A percentile compares a stretch with the other conserved stretches of the same genome.
Conservation (phyloP, 2,113 vertebrate genomes). For the Neogale vison region DNA sequence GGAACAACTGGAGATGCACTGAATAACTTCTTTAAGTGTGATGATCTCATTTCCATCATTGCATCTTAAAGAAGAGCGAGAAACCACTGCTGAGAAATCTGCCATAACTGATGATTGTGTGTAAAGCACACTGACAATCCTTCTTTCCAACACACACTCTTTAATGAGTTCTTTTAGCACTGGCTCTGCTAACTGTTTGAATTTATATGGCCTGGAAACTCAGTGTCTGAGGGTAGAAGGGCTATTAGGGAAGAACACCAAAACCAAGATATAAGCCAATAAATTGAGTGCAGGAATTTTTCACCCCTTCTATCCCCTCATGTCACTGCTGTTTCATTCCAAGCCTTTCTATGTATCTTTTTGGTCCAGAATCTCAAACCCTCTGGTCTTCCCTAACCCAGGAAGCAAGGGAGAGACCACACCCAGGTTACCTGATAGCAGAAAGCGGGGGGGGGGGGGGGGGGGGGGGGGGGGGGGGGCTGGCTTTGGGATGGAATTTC, state of each 20-base stretch:
- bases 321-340: not conserved
- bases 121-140: slow-evolving; percentile 25
- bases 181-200: slow-evolving; percentile 50
- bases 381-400: not conserved
- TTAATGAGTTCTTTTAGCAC: slow-evolving; percentile 63
- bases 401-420: not conserved
- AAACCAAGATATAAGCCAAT: not conserved
- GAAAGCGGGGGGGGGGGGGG: no score
- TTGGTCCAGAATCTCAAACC: not conserved
- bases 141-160: slow-evolving; percentile 28
- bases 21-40: not conserved
- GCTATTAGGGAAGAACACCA: not conserved
- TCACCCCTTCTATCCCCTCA: not conserved
- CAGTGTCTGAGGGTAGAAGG: slow-evolving; percentile 38
- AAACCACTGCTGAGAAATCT: slow-evolving; percentile 23
- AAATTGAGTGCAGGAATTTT: slow-evolving; percentile 6
- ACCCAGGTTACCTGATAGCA: not conserved
- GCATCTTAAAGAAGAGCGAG: slow-evolving; percentile 15
- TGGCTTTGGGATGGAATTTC: not conserved
- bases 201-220: slow-evolving; percentile 56
- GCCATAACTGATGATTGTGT: slow-evolving; percentile 46
- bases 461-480: no score
- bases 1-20: not conserved
- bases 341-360: not conserved
- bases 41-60: slow-evolving; percentile 33